Base-by-base conservation (phyloP, 2,888 invertebrate species). In the Leptopterna dolabrata region DNA sequence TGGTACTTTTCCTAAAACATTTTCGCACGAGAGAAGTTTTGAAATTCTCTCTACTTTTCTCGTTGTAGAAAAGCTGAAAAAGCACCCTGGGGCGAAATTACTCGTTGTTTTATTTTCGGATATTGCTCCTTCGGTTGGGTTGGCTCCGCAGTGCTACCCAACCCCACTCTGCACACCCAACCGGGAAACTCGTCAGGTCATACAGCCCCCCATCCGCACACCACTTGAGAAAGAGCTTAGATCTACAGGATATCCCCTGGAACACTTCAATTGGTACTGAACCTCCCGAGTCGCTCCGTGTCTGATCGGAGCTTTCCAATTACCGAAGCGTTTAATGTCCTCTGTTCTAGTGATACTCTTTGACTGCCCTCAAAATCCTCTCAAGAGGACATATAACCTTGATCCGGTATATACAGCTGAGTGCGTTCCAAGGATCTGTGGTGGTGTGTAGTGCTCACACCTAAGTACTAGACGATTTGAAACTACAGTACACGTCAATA, bases 101-200 rank as follows among this genome's bases (percentile, higher is more conserved):
- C 81, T 51, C 45, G 43, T 78, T 81, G 81, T 81, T 81, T 81
- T 81, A 81, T 81, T 81, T 73, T 81, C 51, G 81, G 81, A 81
- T 81, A 81, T 81, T 81, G 81, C 81, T 81, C 29, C 81, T 81
- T 81, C 81, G 47, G 51, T 30, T 29, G 41, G 73, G 11, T 63
- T 24, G 63, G 24, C 63, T 63, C 24, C 24, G 55, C 55, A 19
- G 63, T 24, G 47, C 47, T 24, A 63, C 11, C 16, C 51, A 4
- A 16, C 63, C 24, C 24, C 55, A 19, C 63, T 2, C 27, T 27
- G 24, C 24, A 63, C 19, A 63, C 24, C 51, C 51, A n/a, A 24
- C 63, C 16, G 41, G 36, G 19, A 41, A 73, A 30, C 36, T 36
- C 36, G 73, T 73, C 73, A 73, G 73, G 30, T 73, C 36, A 73